These are phyloP conservation scores for Temnothorax longispinosus DNA, from an alignment of 1,140 invertebrate genomes.

Conservation along the genomic window DNA sequence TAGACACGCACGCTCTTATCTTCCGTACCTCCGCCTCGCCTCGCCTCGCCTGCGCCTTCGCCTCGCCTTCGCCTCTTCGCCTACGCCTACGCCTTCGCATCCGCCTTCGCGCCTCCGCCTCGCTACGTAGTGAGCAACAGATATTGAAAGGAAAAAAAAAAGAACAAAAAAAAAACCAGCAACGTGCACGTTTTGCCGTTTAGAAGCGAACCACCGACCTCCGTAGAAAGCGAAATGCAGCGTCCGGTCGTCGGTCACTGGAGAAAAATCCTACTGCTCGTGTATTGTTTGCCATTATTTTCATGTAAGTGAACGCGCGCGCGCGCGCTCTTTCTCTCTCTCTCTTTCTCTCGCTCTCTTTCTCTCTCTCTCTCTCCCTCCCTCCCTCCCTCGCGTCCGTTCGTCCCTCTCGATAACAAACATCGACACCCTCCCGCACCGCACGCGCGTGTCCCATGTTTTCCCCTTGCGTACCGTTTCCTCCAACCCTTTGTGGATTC, in stretches of 20 bases:
- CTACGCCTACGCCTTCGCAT: conserved; percentile 33
- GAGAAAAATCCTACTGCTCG: conserved; percentile 83
- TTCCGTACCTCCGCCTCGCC: conserved; percentile 52
- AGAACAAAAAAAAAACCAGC: background rate
- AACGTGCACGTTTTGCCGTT: conserved; percentile 53
- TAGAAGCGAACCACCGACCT: conserved; percentile 42
- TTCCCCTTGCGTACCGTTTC: background rate
- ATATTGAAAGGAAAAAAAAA: conserved; percentile 20
- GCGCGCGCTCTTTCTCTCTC: background rate
- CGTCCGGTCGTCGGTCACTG: conserved; percentile 78
- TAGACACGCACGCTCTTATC: conserved; percentile 82
- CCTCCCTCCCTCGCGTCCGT: background rate
- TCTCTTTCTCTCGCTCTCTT: too few relatives aligned
- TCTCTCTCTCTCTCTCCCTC: too few relatives aligned
- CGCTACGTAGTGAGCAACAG: conserved; percentile 66
- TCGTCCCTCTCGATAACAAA: conserved; percentile 47
- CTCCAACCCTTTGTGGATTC: background rate
- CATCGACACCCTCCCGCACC: conserved; percentile 1
- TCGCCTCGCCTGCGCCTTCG: conserved; percentile 30
- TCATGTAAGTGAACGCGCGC: conserved; percentile 81
- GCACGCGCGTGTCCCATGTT: background rate
- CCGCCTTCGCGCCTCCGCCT: conserved; percentile 26
- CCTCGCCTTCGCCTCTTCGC: conserved; percentile 29
- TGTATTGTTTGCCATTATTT: conserved; percentile 85
- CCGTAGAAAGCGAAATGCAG: conserved; percentile 73